Base-by-base conservation (phyloP, 2,113 vertebrate genomes). In the Ammodramus savannarum region DNA sequence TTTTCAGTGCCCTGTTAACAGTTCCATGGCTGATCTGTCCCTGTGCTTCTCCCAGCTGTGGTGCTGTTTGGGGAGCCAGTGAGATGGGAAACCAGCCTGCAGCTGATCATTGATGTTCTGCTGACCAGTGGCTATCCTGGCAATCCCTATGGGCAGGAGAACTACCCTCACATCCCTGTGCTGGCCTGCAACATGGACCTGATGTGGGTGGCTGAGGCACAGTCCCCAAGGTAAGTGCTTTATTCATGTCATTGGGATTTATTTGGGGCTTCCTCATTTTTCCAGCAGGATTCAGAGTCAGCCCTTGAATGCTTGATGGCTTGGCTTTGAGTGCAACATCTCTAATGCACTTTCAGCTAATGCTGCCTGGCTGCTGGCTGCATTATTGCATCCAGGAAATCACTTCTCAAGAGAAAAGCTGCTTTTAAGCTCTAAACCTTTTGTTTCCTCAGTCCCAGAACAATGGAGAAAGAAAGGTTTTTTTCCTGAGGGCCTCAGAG, bases 171-270 rank as follows among this genome's bases (percentile, higher is more conserved):
- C 84, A 96, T 99, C 44, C 99, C 99, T 0, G 96, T 99, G 5
- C 97, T 99, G 13, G 98, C 99, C 71, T 99, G 99, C 39, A 99
- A 99, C 95, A 98, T 98, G 96, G 99, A 99, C 96, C 98, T 99
- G 25, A 97, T 98, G 98, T 99, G 99, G 99, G 98, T 98, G 95
- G 98, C 99, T 4, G 99, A 99, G 91, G 99, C 99, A 7, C 98
- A 98, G 14, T 98, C 98, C n/a, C 98, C 99, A 63, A 98, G 99
- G 99, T 98, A 92, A 96, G 34, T 13, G 67, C 38, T 80, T 3
- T 9, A 8, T 46, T 9, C 6, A 0, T 34, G 0, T 7, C 3
- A 11, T 1, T 2, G 1, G 26, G 43, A 31, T 41, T 2, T 23
- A 6, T 14, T 4, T 26, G 36, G 48, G 8, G 20, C 22, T 85